Base-by-base conservation (phyloP, 2,888 invertebrate genomes). In the Eristalis tenax region DNA sequence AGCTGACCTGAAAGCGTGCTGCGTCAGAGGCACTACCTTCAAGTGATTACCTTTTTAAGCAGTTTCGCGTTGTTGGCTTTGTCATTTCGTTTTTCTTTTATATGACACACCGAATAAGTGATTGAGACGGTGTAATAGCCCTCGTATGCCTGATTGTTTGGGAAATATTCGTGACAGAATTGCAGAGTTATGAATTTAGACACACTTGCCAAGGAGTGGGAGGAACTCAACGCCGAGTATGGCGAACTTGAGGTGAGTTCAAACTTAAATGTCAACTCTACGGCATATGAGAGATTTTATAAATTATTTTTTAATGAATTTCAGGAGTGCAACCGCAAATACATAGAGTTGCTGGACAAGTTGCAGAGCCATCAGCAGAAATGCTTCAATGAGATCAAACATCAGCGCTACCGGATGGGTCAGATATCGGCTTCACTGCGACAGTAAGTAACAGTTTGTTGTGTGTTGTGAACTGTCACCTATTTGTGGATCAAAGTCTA, bases 351-450 rank as follows among this genome's bases (percentile, higher is more conserved):
- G 92, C 94, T 99, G 89, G 97, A 98, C 90, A 96, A 97, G 92
- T 94, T 99, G 40, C 95, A 96, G 69, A 95, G 96, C 89, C 94
- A 97, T 63, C 99, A 99, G 92, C 95, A 96, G 91, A 95, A 97
- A 95, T 98, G 98, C 93, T 94, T 97, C 90, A 97, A 97, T 92
- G 97, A 97, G 91, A 95, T 99, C 89, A 95, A 95, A 89, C 99
- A 99, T 93, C 99, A 99, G 92, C 95, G 96, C 90, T 99, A 99
- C 93, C 95, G 98, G 87, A 95, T 99, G 94, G 95, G 96, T 57
- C 95, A 97, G 91, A 97, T 99, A 91, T 94, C 94, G 40, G 96
- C 96, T 90, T 95, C 96, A 71, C 92, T 98, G 75, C 96, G 96
- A 94, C 96, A 95, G 98, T 98, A 94, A 95, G 96, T 93, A 81